Conservation (phyloP, 1,140 invertebrate genomes). For the Pachyrhynchus sulphureomaculatus region DNA sequence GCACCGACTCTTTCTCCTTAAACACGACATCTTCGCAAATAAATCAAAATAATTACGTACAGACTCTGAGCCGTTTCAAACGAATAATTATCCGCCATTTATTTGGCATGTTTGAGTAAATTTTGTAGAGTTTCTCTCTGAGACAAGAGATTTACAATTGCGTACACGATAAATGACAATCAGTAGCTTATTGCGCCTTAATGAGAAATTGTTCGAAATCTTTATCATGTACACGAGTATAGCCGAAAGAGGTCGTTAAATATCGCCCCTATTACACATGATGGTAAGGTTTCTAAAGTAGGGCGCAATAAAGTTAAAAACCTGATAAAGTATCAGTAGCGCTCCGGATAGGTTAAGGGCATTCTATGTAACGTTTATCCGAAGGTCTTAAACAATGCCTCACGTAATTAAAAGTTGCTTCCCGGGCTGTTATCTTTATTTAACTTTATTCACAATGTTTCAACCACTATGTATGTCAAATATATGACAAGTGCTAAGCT, state of each 20-base stretch:
- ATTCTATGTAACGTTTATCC: no score
- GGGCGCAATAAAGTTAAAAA: no score
- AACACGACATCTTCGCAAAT: not conserved
- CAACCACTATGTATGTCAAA: no score
- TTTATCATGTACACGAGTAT: conserved; percentile 38
- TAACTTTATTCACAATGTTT: no score
- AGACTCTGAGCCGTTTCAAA: not conserved
- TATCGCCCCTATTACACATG: conserved; percentile 29
- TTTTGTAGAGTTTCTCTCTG: conserved; percentile 24
- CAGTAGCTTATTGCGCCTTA: conserved; percentile 45
- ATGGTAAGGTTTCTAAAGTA: not conserved
- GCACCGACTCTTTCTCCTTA: no score
- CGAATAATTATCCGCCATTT: not conserved
- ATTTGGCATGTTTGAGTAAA: conserved; percentile 42
- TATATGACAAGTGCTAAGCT: no score
- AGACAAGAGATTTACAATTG: conserved; percentile 45
- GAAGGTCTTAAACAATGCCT: no score
- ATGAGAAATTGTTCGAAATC: conserved; percentile 49
- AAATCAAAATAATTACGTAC: conserved; percentile 13
- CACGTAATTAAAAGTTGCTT: no score
- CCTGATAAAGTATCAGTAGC: no score
- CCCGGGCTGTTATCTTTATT: no score
- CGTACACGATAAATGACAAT: conserved; percentile 47
- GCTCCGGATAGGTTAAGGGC: no score
- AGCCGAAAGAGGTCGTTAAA: conserved; percentile 23